Conservation (phyloP, 2,113 vertebrate species). For the Ardeotis arabs region DNA sequence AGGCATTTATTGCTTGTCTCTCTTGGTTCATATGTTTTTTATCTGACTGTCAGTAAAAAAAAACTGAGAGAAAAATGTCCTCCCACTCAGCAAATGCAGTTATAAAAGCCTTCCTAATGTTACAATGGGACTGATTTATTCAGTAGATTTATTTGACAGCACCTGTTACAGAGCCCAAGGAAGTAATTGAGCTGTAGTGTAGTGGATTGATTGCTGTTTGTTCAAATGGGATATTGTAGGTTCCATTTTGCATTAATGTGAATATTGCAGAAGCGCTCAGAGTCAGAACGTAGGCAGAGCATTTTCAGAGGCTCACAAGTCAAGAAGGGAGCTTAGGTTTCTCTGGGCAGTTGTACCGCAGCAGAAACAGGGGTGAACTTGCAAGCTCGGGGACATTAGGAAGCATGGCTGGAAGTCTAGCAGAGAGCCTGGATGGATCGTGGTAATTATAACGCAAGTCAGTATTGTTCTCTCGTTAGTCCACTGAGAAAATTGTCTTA, state of each 20-base stretch:
- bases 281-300: background rate
- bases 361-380: background rate
- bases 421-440: background rate
- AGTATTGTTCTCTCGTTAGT: background rate
- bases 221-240: background rate
- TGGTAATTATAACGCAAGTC: background rate
- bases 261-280: background rate
- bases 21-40: conserved; percentile 10
- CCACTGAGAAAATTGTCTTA: background rate
- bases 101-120: conserved; percentile 39
- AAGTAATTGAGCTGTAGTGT: conserved; percentile 9
- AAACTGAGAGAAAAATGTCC: background rate
- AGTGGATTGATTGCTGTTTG: conserved; percentile 49
- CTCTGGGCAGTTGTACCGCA: background rate
- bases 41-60: conserved; percentile 29
- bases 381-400: background rate
- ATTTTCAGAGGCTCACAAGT: background rate
- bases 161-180: conserved; percentile 37
- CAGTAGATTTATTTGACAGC: conserved; percentile 50
- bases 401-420: background rate
- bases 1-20: background rate
- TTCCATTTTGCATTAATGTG: background rate
- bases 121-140: conserved; percentile 45
- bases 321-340: background rate
- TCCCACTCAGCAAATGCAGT: conserved; percentile 54